Evolutionary conservation across 2,797 vertebrate species (phyloP).

Genomic region (Harpagifer antarcticus): DNA sequence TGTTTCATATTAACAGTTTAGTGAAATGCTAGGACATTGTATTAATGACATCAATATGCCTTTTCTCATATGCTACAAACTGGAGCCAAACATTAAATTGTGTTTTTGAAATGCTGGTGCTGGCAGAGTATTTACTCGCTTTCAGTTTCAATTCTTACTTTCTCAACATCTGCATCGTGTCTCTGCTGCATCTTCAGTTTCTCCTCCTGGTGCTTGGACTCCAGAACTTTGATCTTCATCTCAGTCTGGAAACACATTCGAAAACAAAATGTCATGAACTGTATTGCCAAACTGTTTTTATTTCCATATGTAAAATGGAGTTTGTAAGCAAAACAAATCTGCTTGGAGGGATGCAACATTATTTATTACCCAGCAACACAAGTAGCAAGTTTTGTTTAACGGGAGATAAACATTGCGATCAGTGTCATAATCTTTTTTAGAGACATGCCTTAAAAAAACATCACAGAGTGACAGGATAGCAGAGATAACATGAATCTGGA

Average conservation of each 20-base stretch:
- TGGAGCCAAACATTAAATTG: neutral
- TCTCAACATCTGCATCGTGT: slow-evolving; percentile 92
- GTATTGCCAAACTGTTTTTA: slow-evolving; percentile 1
- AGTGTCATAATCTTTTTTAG: slow-evolving; percentile 6
- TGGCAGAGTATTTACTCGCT: neutral
- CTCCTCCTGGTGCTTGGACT: slow-evolving; percentile 94
- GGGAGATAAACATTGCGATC: slow-evolving; percentile 22
- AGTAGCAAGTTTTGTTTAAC: slow-evolving; percentile 18
- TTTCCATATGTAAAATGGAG: neutral
- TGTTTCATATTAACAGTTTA: neutral
- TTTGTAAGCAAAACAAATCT: slow-evolving; percentile 9
- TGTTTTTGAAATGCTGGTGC: no score
- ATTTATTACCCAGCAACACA: slow-evolving; percentile 16
- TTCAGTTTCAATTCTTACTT: slow-evolving; percentile 82
- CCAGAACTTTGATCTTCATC: slow-evolving; percentile 90
- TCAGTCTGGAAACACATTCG: slow-evolving; percentile 82
- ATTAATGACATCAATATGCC: neutral
- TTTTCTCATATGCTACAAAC: neutral
- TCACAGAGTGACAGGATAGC: slow-evolving; percentile 28
- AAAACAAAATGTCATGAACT: slow-evolving; percentile 24
- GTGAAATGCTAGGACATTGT: no score
- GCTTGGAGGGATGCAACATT: neutral
- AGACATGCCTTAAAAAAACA: slow-evolving; percentile 5
- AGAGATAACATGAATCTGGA: slow-evolving; percentile 40
- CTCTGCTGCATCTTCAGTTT: slow-evolving; percentile 93